These are phyloP conservation scores for Zonotrichia albicollis DNA, from an alignment of 2,797 vertebrate genomes.

Conservation along the genomic window DNA sequence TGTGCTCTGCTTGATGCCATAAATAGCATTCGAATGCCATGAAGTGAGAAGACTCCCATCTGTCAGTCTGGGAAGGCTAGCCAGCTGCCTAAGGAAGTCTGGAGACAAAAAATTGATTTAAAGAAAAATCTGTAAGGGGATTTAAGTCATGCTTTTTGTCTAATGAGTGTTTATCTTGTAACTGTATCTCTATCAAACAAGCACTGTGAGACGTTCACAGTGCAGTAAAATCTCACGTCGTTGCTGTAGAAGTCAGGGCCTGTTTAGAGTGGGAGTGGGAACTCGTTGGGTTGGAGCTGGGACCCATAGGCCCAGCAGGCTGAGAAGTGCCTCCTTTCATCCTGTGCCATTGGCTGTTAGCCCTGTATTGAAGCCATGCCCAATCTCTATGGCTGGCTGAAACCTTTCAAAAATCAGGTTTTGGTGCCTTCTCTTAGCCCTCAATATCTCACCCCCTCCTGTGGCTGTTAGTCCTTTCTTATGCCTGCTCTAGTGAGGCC, in stretches of 20 bases:
- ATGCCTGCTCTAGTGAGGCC: background rate
- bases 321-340: background rate
- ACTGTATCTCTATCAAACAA: background rate
- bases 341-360: background rate
- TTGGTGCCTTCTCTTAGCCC: background rate
- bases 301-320: background rate
- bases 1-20: background rate
- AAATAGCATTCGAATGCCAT: background rate
- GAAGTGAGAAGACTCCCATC: background rate
- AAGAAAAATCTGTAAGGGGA: background rate
- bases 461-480: background rate
- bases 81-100: slow-evolving; percentile 10
- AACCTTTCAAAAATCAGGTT: background rate
- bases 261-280: background rate
- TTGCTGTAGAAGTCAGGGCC: background rate
- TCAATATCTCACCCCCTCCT: background rate
- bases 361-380: background rate
- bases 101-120: background rate
- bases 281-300: background rate
- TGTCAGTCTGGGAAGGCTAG: background rate
- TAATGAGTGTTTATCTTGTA: slow-evolving; percentile 12
- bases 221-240: background rate
- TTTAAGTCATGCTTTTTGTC: slow-evolving; percentile 10
- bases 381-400: background rate
- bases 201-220: background rate